Evolutionary conservation across 2,113 vertebrate species (phyloP), one percentile per base, ranked within the genome.

Genomic region (Menura novaehollandiae): DNA sequence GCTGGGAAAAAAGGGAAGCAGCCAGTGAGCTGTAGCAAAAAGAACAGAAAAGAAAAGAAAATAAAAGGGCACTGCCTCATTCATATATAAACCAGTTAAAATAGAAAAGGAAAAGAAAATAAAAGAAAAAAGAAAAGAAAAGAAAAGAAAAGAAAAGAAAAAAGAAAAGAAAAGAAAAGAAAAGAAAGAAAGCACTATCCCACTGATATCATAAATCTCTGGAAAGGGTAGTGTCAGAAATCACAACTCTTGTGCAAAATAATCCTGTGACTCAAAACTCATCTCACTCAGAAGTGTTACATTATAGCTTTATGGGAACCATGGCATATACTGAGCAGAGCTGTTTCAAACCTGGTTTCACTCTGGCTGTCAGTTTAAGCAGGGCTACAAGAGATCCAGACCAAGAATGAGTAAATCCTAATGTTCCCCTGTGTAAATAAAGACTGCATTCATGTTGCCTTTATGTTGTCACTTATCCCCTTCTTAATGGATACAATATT

Each of bases 1-100:
- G 64, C 82, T 95, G 93, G 86, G 95, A 88, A 96, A 89, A 93
- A 95, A 79, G 28, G 51, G 56, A 88, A 93, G 79, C 46, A 94
- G 72, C 9, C 86, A 90, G 91, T 78, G 80, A 96, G 84, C 91
- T 95, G 84, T 79, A 92, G 91, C 35, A 74, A 84, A 94, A 71
- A 66, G 13, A 51, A 66, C 15, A 52, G 55, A 88, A 88, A 94
- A 79, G 58, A 75, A 88, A 88, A 49, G 41, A 60, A 76, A 83
- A 47, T 4, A 27, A 76, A 95, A 90, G 43, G 8, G 11, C 53
- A 69, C 15, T 80, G 52, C 10, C 13, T 85, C 4, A 32, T 92
- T 66, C 56, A 41, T 35, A 55, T 21, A 86, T 27, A 83, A 68
- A 53, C 3, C 11, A 76, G 28, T 37, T 6, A 1, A 39, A 49